Evolutionary conservation across 1,140 invertebrate genomes (phyloP).

Genomic region (Zaprionus ornatus): DNA sequence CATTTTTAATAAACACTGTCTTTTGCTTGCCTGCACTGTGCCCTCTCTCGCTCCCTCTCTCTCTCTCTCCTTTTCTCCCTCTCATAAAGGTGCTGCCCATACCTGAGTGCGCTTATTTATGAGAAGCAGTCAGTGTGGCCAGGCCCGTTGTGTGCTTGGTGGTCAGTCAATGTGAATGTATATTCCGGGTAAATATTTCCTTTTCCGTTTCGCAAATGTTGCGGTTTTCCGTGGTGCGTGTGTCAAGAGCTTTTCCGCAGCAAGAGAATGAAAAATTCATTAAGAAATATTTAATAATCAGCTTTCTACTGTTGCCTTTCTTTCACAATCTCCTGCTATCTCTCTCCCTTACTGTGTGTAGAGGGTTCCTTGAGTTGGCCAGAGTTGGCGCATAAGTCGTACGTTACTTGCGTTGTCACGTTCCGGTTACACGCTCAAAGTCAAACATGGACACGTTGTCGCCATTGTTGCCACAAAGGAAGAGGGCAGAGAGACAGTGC

Average conservation of each 20-base stretch:
- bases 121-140: not conserved
- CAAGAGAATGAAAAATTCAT: slow-evolving; percentile 62
- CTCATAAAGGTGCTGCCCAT: slow-evolving; percentile 5
- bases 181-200: slow-evolving; percentile 54
- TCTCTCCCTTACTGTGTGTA: not conserved
- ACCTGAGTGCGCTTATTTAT: not conserved
- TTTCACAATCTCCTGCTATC: too few species aligned
- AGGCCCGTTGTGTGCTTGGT: not conserved
- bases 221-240: slow-evolving; percentile 13
- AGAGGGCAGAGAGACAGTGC: not conserved
- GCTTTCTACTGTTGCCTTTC: slow-evolving; percentile 46
- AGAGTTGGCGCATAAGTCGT: slow-evolving; percentile 47
- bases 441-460: slow-evolving; percentile 65
- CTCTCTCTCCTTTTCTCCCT: not conserved
- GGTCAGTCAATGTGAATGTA: slow-evolving; percentile 25
- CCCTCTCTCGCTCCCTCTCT: not conserved
- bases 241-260: slow-evolving; percentile 26
- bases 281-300: slow-evolving; percentile 80
- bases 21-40: slow-evolving; percentile 13
- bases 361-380: not conserved
- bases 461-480: slow-evolving; percentile 44
- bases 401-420: slow-evolving; percentile 70
- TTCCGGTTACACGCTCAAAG: slow-evolving; percentile 52
- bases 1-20: slow-evolving; percentile 68
- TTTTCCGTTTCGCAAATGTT: slow-evolving; percentile 34